Evolutionary conservation across 2,113 vertebrate species (phyloP), one percentile per base, ranked within the genome.

Genomic region (Cariama cristata): DNA sequence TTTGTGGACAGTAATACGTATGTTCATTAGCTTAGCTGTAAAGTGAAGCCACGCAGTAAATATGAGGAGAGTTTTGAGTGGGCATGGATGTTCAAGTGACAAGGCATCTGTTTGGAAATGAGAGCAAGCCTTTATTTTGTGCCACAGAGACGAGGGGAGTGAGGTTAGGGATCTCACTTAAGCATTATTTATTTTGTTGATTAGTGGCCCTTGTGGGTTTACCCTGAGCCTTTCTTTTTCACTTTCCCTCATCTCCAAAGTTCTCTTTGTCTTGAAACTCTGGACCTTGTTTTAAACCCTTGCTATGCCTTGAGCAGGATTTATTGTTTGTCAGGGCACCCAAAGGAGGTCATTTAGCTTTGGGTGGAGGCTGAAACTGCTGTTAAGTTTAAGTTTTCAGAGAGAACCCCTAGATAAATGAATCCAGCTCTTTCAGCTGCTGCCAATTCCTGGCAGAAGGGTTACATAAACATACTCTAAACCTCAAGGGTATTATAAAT

Each of bases 401-500:
- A 75, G 82, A 92, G 95, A 97, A 94, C 92, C 92, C 88, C 94
- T 86, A 95, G 96, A 97, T 95, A 97, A 96, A 95, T 62, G 42
- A 96, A 96, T 95, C 75, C 90, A 93, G 86, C n/a, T 93, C 96
- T 97, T 97, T 97, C 90, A 97, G 92, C 77, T 88, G 92, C 90
- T 97, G 96, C 94, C 95, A 97, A 19, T 92, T 96, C 67, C 59
- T 97, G 85, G 75, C 74, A 95, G 82, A 95, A 97, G 88, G 94
- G 95, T 97, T 97, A 95, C 85, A 92, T 97, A 97, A 97, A 97
- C 90, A 96, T 93, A 92, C 90, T 84, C 75, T 90, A 97, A 96
- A 88, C 85, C 94, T 90, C 86, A 77, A 93, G 88, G 42, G 96
- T 94, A 88, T 97, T 97, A 94, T 97, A 97, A 97, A 95, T 94